Evolutionary conservation across 2,797 vertebrate genomes (phyloP).

Genomic region (Limosa lapponica): DNA sequence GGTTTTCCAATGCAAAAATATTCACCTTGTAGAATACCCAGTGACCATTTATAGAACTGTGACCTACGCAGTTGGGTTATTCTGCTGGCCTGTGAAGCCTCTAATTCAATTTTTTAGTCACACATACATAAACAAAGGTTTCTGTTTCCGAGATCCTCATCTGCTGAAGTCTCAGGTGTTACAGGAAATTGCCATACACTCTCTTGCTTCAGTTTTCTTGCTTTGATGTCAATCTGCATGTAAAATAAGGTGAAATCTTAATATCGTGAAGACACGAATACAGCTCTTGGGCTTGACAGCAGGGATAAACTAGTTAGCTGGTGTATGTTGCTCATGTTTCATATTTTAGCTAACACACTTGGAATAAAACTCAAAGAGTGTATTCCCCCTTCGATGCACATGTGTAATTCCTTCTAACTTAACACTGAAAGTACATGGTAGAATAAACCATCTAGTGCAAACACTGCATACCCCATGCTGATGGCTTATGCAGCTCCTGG

Average conservation of each 20-base stretch:
- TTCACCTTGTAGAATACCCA: conserved; percentile 46
- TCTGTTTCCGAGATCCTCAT: conserved; percentile 37
- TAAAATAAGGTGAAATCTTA: conserved; percentile 71
- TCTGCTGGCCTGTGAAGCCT: conserved; percentile 43
- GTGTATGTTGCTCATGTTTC: conserved; percentile 41
- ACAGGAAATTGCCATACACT: conserved; percentile 57
- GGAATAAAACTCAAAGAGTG: conserved; percentile 1
- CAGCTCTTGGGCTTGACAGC: conserved; percentile 57
- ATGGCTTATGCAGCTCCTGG: neutral
- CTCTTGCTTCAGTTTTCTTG: conserved; percentile 62
- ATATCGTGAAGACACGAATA: conserved; percentile 44
- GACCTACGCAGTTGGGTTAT: conserved; percentile 5
- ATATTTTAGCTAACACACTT: conserved; percentile 33
- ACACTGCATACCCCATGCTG: neutral
- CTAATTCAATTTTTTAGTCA: conserved; percentile 68
- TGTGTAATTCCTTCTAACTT: conserved; percentile 21
- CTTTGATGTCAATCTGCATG: conserved; percentile 70
- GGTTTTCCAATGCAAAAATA: conserved; percentile 48
- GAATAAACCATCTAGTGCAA: conserved; percentile 6
- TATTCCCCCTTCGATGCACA: conserved; percentile 44
- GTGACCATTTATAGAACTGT: conserved; percentile 60
- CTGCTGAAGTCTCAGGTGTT: conserved; percentile 65
- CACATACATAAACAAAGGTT: conserved; percentile 54
- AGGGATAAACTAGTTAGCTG: conserved; percentile 56
- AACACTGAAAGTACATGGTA: conserved; percentile 10